Conservation (phyloP, 2,888 invertebrate species). For the Melangyna quadrimaculata region DNA sequence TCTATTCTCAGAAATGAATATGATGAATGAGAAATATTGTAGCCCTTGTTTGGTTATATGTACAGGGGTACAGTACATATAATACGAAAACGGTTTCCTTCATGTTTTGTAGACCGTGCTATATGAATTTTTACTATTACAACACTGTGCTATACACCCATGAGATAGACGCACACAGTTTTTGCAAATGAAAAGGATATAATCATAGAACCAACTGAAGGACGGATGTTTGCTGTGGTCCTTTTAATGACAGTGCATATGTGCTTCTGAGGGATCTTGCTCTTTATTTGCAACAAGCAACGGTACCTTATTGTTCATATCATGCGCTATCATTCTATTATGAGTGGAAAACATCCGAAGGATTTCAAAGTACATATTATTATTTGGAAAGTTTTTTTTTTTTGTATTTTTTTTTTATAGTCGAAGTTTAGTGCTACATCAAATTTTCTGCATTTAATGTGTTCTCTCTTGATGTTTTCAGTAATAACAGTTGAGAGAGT, state of each 20-base stretch:
- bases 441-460: background rate
- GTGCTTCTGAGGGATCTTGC: background rate
- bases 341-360: background rate
- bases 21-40: constrained; percentile 63
- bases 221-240: constrained; percentile 30
- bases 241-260: constrained; percentile 27
- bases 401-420: background rate
- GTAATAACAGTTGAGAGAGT: background rate
- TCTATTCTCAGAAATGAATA: constrained; percentile 37
- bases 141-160: background rate
- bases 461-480: background rate
- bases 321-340: background rate
- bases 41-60: background rate
- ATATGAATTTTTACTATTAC: constrained; percentile 46
- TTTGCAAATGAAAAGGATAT: constrained; percentile 49
- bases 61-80: no score
- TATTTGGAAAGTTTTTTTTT: constrained; percentile 1
- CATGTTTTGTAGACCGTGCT: constrained; percentile 16
- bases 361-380: background rate
- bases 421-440: background rate
- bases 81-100: constrained; percentile 32
- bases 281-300: background rate
- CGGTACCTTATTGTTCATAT: background rate
- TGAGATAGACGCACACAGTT: background rate
- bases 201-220: constrained; percentile 29